Conservation (phyloP, 2,888 invertebrate genomes). For the Torymus texanus region DNA sequence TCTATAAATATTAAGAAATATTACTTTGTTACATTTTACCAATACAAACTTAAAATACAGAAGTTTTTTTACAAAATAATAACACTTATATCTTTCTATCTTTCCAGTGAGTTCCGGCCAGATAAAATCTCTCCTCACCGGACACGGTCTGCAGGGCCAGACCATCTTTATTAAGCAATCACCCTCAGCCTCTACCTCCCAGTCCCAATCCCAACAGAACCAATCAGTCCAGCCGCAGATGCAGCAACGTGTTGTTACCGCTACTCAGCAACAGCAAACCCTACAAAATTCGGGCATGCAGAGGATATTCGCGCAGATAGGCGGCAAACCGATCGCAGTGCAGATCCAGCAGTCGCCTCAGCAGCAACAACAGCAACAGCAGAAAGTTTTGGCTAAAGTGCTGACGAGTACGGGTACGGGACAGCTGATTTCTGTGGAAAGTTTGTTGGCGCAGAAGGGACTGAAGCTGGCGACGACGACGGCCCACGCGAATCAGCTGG, state of each 20-base stretch:
- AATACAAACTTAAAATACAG: too few species aligned
- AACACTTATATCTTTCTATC: too few species aligned
- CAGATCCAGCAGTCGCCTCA: conserved; percentile 76
- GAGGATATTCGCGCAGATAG: conserved; percentile 73
- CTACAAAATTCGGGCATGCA: conserved; percentile 71
- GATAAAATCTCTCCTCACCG: conserved; percentile 72
- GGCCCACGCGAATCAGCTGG: conserved; percentile 67
- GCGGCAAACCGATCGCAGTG: conserved; percentile 74
- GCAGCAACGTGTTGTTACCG: conserved; percentile 68
- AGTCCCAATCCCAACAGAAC: conserved; percentile 74
- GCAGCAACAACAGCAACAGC: conserved; percentile 72
- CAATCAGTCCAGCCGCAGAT: conserved; percentile 65
- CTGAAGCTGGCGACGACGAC: conserved; percentile 69
- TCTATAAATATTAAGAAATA: background rate
- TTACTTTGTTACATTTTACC: too few species aligned
- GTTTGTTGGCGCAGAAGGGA: conserved; percentile 77
- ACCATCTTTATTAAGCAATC: conserved; percentile 73
- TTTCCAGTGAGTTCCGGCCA: conserved; percentile 70
- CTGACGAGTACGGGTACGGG: conserved; percentile 81
- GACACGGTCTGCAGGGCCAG: conserved; percentile 73
- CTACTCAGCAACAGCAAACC: conserved; percentile 59
- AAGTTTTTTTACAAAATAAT: too few species aligned
- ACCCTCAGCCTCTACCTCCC: conserved; percentile 66
- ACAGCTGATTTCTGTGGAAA: conserved; percentile 79
- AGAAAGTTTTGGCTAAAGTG: conserved; percentile 82